Base-by-base conservation (phyloP, 2,797 vertebrate genomes). In the Rhabdophis nuchalis region DNA sequence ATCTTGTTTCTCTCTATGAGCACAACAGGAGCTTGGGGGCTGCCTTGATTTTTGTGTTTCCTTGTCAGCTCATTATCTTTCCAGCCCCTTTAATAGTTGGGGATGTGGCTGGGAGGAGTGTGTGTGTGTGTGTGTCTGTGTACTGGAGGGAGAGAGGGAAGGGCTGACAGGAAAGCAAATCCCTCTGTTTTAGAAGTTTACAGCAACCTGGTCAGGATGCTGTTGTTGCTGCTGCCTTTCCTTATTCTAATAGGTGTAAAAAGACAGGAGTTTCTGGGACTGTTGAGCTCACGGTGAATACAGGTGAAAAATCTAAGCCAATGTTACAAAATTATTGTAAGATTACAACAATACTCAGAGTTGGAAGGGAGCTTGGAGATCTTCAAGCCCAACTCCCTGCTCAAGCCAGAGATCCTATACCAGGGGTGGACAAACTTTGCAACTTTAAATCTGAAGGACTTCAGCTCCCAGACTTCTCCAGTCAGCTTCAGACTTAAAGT, bases 11-110 rank as follows among this genome's bases (percentile, higher is more conserved):
- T 96, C 96, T 96, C 95, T 95, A 96, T 95, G 96, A 96, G 88
- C 93, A 95, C 94, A 93, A 95, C 85, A 4, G 18, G 92, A 96
- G 92, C 95, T 97, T 96, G 95, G 92, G 86, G 86, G 92, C 64
- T 87, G 90, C 96, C 96, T 97, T 96, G 96, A 97, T 97, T 97
- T 82, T 97, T 95, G 94, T 96, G 96, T 97, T 96, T 97, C 95
- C 94, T 94, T 94, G 94, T 96, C 95, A 95, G 96, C 95, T 97
- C 97, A 97, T 97, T 97, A 96, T 96, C 96, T 96, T 95, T 92
- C 93, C 94, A 93, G 95, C 95, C 94, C 94, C 95, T 96, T 96
- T 96, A 96, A 96, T 96, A 94, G 93, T 61, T 58, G 72, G 7
- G 13, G 61, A 72, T 54, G 36, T 64, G 27, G n/a, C n/a, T 60